Conservation (phyloP, 2,888 invertebrate species). For the Netelia virgata region DNA sequence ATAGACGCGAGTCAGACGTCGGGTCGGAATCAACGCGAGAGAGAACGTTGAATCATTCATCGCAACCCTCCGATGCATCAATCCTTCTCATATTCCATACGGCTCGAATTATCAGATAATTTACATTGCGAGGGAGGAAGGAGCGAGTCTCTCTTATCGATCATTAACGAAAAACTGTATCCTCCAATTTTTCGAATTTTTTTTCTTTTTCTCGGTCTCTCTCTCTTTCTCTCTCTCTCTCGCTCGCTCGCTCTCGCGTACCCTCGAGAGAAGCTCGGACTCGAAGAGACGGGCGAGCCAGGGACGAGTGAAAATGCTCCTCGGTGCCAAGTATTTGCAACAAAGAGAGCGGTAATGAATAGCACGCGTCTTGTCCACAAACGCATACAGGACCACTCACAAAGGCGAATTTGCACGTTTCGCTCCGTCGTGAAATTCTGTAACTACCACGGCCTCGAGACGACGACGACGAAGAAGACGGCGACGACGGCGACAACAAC, state of each 20-base stretch:
- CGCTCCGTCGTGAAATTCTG: constrained; percentile 2
- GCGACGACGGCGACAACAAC: no score
- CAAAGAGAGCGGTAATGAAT: constrained; percentile 62
- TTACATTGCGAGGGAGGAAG: no score
- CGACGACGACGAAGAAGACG: background rate
- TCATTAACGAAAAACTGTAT: no score
- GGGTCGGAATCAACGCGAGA: constrained; percentile 20
- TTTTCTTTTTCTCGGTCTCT: background rate
- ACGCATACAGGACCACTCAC: constrained; percentile 6
- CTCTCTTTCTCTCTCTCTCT: background rate
- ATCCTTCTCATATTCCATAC: background rate
- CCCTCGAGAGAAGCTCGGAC: background rate
- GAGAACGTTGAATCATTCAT: constrained; percentile 66
- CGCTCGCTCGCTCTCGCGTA: background rate
- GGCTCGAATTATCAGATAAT: no score
- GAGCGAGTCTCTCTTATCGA: no score
- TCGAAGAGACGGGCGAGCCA: constrained; percentile 26
- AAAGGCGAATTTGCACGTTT: background rate
- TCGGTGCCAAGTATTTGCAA: constrained; percentile 63
- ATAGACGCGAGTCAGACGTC: constrained; percentile 65
- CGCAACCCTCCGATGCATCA: constrained; percentile 45
- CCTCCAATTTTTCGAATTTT: background rate
- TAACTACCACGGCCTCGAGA: background rate
- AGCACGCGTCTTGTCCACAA: constrained; percentile 48
- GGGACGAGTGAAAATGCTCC: constrained; percentile 11